phyloP scores from a whole-genome alignment of 30 jellyfish, hydroid and myxozoan species.

The Phacellophora camtschatica region DNA sequence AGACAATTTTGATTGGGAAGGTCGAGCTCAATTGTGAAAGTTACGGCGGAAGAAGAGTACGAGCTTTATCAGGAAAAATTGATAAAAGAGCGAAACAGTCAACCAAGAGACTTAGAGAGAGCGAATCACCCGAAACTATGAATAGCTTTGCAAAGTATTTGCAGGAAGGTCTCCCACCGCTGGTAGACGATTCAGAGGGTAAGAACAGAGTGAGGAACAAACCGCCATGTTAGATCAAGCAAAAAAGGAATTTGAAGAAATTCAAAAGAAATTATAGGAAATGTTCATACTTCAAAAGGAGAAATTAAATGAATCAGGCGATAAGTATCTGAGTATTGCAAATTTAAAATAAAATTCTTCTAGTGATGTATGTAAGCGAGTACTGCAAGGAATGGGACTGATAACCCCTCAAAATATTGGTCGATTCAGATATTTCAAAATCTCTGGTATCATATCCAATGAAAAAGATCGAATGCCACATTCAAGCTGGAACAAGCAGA shows the following conservation, averaged over 20 bases:
- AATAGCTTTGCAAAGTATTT: too few relatives aligned
- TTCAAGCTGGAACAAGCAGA: constrained; percentile 6
- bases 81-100: too few relatives aligned
- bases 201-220: background rate
- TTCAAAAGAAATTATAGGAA: background rate
- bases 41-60: too few relatives aligned
- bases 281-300: background rate
- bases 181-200: background rate
- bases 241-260: constrained; percentile 7
- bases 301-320: background rate
- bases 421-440: constrained; percentile 15
- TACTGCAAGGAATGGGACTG: background rate
- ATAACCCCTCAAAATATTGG: background rate
- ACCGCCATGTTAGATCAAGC: background rate
- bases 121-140: too few relatives aligned
- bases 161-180: background rate
- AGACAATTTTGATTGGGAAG: background rate
- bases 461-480: constrained; percentile 6
- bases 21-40: too few relatives aligned
- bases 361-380: constrained; percentile 29
- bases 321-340: background rate
- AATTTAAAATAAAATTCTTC: too few relatives aligned
- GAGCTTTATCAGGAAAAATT: too few relatives aligned
- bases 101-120: too few relatives aligned
- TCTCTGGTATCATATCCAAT: constrained; percentile 17